Evolutionary conservation across 2,888 invertebrate species (phyloP).

Genomic region (Phyllotreta striolata): DNA sequence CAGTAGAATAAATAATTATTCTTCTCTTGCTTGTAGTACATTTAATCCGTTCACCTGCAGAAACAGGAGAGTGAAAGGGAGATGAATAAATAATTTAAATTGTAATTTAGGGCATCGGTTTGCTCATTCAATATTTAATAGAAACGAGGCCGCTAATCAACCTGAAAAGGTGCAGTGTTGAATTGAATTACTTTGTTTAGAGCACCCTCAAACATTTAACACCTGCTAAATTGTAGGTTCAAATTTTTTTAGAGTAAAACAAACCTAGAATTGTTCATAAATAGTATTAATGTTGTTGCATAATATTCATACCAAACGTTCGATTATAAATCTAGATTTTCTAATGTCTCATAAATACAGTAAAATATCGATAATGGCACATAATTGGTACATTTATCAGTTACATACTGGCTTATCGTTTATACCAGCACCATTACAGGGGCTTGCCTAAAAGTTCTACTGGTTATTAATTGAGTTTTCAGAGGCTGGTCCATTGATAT

Average conservation of each 20-base stretch:
- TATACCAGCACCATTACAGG: constrained; percentile 12
- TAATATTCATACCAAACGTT: background rate
- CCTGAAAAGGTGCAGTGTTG: constrained; percentile 1
- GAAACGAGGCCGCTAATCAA: constrained; percentile 11
- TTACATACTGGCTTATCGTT: constrained; percentile 3
- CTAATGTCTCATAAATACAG: constrained; percentile 20
- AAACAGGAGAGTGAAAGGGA: constrained; percentile 9
- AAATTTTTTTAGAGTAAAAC: no score
- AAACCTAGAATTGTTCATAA: no score
- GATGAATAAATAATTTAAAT: constrained; percentile 7
- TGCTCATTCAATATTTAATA: constrained; percentile 6
- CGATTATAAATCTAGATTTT: constrained; percentile 5
- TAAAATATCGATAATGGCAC: constrained; percentile 12
- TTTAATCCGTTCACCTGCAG: constrained; percentile 13
- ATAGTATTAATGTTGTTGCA: no score
- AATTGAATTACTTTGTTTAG: constrained; percentile 5
- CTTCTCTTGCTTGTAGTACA: background rate
- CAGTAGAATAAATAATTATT: background rate
- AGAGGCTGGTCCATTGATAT: constrained; percentile 22
- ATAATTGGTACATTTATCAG: constrained; percentile 23
- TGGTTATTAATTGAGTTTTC: constrained; percentile 30
- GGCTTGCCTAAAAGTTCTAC: constrained; percentile 23
- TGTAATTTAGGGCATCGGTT: constrained; percentile 7
- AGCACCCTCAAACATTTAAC: background rate
- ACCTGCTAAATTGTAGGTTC: no score